Evolutionary conservation across 2,797 vertebrate species (phyloP), one percentile per base, ranked within the genome.

Genomic region (Muscicapa striata): DNA sequence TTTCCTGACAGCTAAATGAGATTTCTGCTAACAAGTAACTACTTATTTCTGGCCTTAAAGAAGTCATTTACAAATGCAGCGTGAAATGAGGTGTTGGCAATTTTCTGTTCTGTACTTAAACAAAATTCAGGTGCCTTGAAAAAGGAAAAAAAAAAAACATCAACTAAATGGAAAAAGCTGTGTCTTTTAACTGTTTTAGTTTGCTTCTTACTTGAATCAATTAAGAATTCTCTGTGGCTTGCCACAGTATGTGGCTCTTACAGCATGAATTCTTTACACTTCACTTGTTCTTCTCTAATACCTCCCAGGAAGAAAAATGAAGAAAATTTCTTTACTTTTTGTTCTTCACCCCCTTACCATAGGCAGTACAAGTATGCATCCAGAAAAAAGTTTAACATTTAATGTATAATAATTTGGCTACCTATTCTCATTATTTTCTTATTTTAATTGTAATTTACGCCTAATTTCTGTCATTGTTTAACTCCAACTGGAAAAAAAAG

Each of bases 1-100:
- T 92, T 64, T 80, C 79, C 74, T 94, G 92, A 90, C 90, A 93
- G 52, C 40, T 92, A 92, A 95, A 94, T 94, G 87, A 87, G 72
- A 67, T 88, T 86, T 93, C 73, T 94, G 26, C 46, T 91, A 92
- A 85, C 43, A 95, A 57, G 63, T 84, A 93, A 52, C 78, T 94
- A 73, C 77, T 90, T 77, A 81, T 61, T 89, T 93, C 75, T 93
- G 73, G 29, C 40, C 59, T 90, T 92, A 87, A 85, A 94, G 30
- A 52, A 93, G 9, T 78, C 5, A 11, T 95, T 94, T 95, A 70
- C 34, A 94, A 95, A 96, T 78, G 63, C 78, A 91, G 43, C 5
- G 2, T 95, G 86, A 95, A 96, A 95, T 87, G 49, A 92, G 23
- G 34, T 89, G 67, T 77, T 85, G 58, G 62, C 49, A 91, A 15